Evolutionary conservation across 2,113 vertebrate species (phyloP), one percentile per base, ranked within the genome.

Genomic region (Oryzias javanicus): DNA sequence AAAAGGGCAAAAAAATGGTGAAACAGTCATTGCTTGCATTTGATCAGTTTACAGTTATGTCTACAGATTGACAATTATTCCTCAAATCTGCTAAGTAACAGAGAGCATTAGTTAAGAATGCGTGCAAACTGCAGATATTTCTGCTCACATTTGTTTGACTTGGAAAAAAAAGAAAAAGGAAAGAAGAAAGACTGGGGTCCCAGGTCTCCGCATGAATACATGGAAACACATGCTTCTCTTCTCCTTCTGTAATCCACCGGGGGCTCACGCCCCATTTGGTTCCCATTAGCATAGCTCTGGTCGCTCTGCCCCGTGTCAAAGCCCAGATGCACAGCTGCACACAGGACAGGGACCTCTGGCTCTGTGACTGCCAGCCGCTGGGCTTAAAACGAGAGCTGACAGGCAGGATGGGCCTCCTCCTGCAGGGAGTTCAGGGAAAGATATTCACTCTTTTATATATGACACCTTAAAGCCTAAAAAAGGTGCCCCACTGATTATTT

Each of bases 231-330:
- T 89, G 89, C 83, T 85, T 86, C 84, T 79, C 85, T 84, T 78
- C 84, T 84, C 74, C 84, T 84, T 80, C 85, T 86, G 83, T 79
- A 84, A 84, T 85, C 77, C 88, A 84, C 82, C 15, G 4, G 85
- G 87, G 87, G 87, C 85, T 88, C 86, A 90, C 72, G 87, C 76
- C 85, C 85, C 87, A 90, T 91, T 91, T 90, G 88, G 87, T 90
- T 88, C 75, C 79, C 82, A 90, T 90, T 90, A 91, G 87, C 86
- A 88, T 89, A 89, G 85, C 79, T 78, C 84, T 88, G 82, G 87
- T 87, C 79, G 79, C 85, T 83, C 82, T 88, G 85, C 88, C 86
- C 82, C 58, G 49, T 89, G 84, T 90, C 84, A 87, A 66, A 84
- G 83, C 82, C 67, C 85, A 86, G 84, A 83, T 55, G 56, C 83